Evolutionary conservation across 1,140 invertebrate genomes (phyloP), one percentile per base, ranked within the genome.

Genomic region (Drosophila nebulosa): DNA sequence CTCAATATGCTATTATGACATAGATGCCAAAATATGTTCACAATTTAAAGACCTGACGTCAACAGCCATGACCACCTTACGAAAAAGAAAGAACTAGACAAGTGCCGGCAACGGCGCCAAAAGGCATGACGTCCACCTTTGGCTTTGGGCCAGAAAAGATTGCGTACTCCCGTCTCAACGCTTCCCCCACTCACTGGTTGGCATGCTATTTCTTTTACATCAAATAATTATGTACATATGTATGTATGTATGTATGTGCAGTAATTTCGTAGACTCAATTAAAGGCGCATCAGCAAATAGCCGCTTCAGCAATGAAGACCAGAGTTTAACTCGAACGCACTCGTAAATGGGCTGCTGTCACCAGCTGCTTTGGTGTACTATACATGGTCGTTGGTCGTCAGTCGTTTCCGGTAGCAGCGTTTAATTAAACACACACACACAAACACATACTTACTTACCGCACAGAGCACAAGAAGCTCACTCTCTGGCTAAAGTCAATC

Each of bases 31-130:
- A 21, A 70, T 36, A 69, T 56, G 24, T 10, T 9, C 9, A 52
- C 36, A 46, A 79, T 85, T 85, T 85, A 66, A 85, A 85, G 79
- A 66, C 73, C 79, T 79, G 80, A 67, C 67, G 81, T 86, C 77
- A 72, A 67, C 81, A 72, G 69, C 81, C 74, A 62, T 80, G 77
- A 80, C 77, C 74, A 84, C 74, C 74, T 85, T 78, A 74, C 62
- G 50, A 21, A 46, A 61, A 21, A 21, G 14, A 27, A 27, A 61
- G 69, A 61, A 59, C 53, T 61, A 60, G 66, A 62, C 74, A 78
- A 77, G 71, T 63, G 67, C 64, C 64, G 73, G 61, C 76, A 77
- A 58, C 32, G 53, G 39, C 39, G 39, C 39, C 80, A 79, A 70
- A 85, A 77, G 51, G 69, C 74, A 78, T 85, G 80, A 86, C 81